Percentiles rank a stretch among this genome's conserved stretches.
These are phyloP conservation scores for Uromys caudimaculatus DNA, from an alignment of 2,797 vertebrate species.

Conservation along the genomic window DNA sequence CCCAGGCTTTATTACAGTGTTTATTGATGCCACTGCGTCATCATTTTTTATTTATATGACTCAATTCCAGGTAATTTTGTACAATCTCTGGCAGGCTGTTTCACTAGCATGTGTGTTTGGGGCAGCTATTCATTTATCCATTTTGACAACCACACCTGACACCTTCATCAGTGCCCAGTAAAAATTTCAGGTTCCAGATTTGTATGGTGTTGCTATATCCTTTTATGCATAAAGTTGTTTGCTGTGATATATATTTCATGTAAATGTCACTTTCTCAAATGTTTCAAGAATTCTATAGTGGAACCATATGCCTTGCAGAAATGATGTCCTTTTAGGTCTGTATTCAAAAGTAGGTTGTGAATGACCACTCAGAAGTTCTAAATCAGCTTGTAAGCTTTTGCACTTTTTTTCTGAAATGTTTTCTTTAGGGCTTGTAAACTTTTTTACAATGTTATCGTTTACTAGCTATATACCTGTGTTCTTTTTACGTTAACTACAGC, in stretches of 20 bases:
- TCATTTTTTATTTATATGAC: conserved; percentile 77
- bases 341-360: conserved; percentile 67
- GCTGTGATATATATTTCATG: conserved; percentile 66
- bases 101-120: conserved; percentile 75
- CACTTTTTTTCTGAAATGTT: conserved; percentile 58
- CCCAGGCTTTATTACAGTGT: conserved; percentile 71
- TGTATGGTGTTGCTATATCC: conserved; percentile 68
- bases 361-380: conserved; percentile 71
- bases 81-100: conserved; percentile 79
- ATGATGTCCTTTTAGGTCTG: conserved; percentile 65
- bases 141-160: conserved; percentile 79
- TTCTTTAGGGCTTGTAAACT: conserved; percentile 58
- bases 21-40: conserved; percentile 80
- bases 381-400: conserved; percentile 66
- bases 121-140: conserved; percentile 76
- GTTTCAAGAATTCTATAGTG: conserved; percentile 59
- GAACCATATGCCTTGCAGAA: conserved; percentile 72
- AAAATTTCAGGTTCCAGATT: conserved; percentile 53
- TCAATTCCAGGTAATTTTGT: conserved; percentile 77
- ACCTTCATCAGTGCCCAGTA: conserved; percentile 81
- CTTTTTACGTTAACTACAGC: conserved; percentile 6
- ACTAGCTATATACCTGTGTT: conserved; percentile 7
- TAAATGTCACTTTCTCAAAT: conserved; percentile 64
- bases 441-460: conserved; percentile 38
- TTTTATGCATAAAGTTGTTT: conserved; percentile 58